These are phyloP conservation scores for Drosophila murphyi DNA, from an alignment of 1,140 invertebrate genomes.

Conservation along the genomic window DNA sequence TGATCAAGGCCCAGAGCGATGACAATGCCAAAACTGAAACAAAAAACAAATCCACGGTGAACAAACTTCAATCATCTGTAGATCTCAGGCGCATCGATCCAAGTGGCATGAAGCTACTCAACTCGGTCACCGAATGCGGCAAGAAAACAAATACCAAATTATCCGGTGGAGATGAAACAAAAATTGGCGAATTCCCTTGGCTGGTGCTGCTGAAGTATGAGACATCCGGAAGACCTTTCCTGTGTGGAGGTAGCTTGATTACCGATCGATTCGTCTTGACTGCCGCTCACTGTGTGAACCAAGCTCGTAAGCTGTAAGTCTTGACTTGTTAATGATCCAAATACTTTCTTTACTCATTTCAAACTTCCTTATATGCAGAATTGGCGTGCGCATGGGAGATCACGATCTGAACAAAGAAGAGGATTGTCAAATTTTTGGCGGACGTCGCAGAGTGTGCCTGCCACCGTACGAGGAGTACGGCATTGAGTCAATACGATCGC, in stretches of 20 bases:
- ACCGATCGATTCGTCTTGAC: slow-evolving; percentile 86
- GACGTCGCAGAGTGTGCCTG: slow-evolving; percentile 73
- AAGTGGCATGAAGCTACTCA: slow-evolving; percentile 37
- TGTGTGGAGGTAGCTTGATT: slow-evolving; percentile 85
- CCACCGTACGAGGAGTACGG: slow-evolving; percentile 85
- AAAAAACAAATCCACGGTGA: neutral
- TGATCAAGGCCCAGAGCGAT: neutral
- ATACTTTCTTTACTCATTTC: neutral
- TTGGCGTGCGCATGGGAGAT: slow-evolving; percentile 87
- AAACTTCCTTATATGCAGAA: slow-evolving; percentile 55
- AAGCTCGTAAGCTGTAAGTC: slow-evolving; percentile 66
- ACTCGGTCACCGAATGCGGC: slow-evolving; percentile 53
- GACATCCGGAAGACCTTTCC: slow-evolving; percentile 43
- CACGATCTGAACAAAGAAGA: slow-evolving; percentile 85
- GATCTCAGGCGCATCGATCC: slow-evolving; percentile 36
- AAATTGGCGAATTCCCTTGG: slow-evolving; percentile 85
- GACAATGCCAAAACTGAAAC: neutral
- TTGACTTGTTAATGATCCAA: fast-evolving
- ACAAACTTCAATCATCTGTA: neutral
- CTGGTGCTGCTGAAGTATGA: slow-evolving; percentile 85
- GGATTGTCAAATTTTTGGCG: slow-evolving; percentile 85
- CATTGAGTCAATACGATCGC: slow-evolving; percentile 86
- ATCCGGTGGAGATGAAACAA: slow-evolving; percentile 80
- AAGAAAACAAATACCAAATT: slow-evolving; percentile 73
- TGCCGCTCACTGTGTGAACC: slow-evolving; percentile 86